These are phyloP conservation scores for Adrianichthys oophorus DNA, from an alignment of 2,797 vertebrate genomes.

Conservation along the genomic window DNA sequence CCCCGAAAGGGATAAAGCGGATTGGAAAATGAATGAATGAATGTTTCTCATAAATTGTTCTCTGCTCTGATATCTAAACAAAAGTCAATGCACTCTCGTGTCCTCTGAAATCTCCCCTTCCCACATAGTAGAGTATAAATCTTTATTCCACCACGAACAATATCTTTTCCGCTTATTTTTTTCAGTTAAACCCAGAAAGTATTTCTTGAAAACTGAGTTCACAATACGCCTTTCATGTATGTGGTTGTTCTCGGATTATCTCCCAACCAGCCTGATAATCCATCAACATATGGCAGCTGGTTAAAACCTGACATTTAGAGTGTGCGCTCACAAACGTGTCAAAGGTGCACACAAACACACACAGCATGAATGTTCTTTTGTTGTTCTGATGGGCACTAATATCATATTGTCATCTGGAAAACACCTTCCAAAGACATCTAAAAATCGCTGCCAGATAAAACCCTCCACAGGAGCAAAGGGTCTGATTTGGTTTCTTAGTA, in stretches of 20 bases:
- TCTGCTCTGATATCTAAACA: neutral
- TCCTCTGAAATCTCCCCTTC: slow-evolving; percentile 5
- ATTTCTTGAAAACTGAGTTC: slow-evolving; percentile 53
- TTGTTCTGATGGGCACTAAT: slow-evolving; percentile 23
- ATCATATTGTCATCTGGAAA: slow-evolving; percentile 22
- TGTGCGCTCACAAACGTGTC: slow-evolving; percentile 4
- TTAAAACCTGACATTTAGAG: slow-evolving; percentile 49
- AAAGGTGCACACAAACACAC: slow-evolving; percentile 18
- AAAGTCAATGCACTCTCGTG: neutral
- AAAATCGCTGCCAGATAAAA: neutral
- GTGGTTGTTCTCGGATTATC: slow-evolving; percentile 47
- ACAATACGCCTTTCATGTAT: slow-evolving; percentile 11
- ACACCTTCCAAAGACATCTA: slow-evolving; percentile 6
- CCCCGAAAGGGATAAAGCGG: too few relatives aligned
- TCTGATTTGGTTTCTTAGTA: neutral
- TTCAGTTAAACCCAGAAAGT: slow-evolving; percentile 42
- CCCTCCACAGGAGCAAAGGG: neutral
- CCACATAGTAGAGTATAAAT: slow-evolving; percentile 3
- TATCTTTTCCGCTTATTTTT: slow-evolving; percentile 44
- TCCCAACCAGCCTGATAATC: slow-evolving; percentile 58
- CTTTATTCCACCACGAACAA: slow-evolving; percentile 37
- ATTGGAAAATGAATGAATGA: too few relatives aligned
- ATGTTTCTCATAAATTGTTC: too few relatives aligned
- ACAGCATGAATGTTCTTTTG: slow-evolving; percentile 14
- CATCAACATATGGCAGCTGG: slow-evolving; percentile 62